Conservation (phyloP, 2,888 invertebrate genomes). For the Leptodirus hochenwartii region DNA sequence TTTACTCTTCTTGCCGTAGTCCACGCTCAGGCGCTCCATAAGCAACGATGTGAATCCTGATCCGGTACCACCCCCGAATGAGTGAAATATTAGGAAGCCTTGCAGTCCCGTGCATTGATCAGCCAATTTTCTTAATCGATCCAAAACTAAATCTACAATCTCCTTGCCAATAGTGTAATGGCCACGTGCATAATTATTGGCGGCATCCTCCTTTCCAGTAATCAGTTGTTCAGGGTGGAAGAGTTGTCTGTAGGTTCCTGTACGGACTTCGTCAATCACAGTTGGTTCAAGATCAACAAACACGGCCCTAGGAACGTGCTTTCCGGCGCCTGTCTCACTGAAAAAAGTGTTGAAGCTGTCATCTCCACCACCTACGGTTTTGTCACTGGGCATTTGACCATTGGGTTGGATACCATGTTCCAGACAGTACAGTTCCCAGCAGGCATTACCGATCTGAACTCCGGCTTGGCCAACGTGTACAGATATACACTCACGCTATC, state of each 20-base stretch:
- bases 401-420: constrained; percentile 69
- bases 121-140: constrained; percentile 68
- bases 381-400: constrained; percentile 75
- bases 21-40: constrained; percentile 90
- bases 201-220: constrained; percentile 93
- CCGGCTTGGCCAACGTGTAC: constrained; percentile 77
- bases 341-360: constrained; percentile 67
- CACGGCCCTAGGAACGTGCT: constrained; percentile 77
- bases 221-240: constrained; percentile 97
- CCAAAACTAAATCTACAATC: constrained; percentile 77
- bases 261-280: constrained; percentile 79
- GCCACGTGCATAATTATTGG: constrained; percentile 94
- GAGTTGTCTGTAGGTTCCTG: constrained; percentile 85
- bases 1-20: constrained; percentile 93
- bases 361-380: constrained; percentile 52
- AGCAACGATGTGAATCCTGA: constrained; percentile 93
- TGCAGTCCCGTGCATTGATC: constrained; percentile 87
- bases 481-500: constrained; percentile 78
- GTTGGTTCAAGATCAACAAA: constrained; percentile 88
- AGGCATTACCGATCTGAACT: constrained; percentile 73
- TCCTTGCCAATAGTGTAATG: constrained; percentile 96
- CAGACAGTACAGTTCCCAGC: constrained; percentile 73
- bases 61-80: constrained; percentile 86
- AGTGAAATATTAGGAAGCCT: constrained; percentile 92
- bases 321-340: constrained; percentile 56